Conservation (phyloP, 2,888 invertebrate species). For the Balanococcus diminutus region DNA sequence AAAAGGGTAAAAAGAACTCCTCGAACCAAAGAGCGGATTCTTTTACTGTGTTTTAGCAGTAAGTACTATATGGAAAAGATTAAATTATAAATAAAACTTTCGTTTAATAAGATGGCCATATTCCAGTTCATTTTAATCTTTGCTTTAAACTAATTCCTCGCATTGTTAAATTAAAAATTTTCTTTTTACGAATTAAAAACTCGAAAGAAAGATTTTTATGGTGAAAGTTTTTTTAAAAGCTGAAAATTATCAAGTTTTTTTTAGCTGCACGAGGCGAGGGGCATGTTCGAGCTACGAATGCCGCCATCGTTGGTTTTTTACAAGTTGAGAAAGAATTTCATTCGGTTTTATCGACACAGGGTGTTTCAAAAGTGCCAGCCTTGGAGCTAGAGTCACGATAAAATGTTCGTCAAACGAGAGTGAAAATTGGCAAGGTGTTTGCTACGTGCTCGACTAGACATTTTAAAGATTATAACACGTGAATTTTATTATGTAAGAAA, state of each 20-base stretch:
- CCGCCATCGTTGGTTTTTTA: neutral
- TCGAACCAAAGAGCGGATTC: constrained; percentile 19
- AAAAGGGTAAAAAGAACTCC: neutral
- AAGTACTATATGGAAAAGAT: constrained; percentile 14
- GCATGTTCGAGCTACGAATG: neutral
- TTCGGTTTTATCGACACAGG: constrained; percentile 12
- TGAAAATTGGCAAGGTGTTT: constrained; percentile 1
- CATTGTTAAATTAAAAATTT: constrained; percentile 43
- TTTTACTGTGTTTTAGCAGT: neutral
- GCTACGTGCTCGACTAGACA: neutral
- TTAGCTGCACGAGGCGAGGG: neutral
- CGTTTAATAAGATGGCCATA: constrained; percentile 33
- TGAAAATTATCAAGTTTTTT: constrained; percentile 15
- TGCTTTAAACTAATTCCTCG: constrained; percentile 41
- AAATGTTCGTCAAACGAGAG: neutral
- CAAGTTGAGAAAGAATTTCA: neutral
- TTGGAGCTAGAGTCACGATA: neutral
- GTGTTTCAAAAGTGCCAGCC: neutral
- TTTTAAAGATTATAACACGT: neutral
- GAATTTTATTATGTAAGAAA: neutral
- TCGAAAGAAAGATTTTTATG: constrained; percentile 3
- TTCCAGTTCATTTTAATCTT: constrained; percentile 32
- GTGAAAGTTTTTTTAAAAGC: constrained; percentile 15
- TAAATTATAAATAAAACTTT: constrained; percentile 34
- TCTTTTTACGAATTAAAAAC: constrained; percentile 33